A percentile compares a stretch with the other conserved stretches of the same genome.
phyloP scores from a whole-genome alignment of 1,140 invertebrate genomes.

The Ectropis grisescens region DNA sequence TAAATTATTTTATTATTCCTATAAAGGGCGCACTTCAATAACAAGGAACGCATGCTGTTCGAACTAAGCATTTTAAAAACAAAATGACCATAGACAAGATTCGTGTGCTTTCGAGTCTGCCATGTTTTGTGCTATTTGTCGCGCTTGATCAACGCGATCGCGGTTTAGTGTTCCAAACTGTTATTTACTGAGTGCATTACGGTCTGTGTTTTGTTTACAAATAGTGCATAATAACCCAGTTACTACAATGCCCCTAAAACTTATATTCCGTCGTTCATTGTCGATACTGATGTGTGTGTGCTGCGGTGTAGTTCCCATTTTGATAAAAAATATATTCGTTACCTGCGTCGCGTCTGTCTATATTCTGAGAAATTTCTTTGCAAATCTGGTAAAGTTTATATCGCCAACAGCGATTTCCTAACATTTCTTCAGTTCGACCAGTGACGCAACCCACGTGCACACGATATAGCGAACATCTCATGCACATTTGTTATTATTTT shows the following conservation, averaged over 20 bases:
- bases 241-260: no score
- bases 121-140: conserved; percentile 72
- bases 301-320: conserved; percentile 57
- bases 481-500: conserved; percentile 76
- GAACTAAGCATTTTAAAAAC: no score
- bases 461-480: conserved; percentile 66
- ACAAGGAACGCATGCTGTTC: no score
- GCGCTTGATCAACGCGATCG: conserved; percentile 65
- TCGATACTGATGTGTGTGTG: conserved; percentile 45
- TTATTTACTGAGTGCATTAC: conserved; percentile 62
- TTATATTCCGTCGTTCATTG: no score
- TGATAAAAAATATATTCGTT: conserved; percentile 55
- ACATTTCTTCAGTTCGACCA: conserved; percentile 25
- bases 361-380: conserved; percentile 36
- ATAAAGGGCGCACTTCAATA: no score
- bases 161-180: conserved; percentile 53
- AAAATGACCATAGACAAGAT: conserved; percentile 55
- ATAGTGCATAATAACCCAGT: conserved; percentile 55
- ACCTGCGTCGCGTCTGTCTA: conserved; percentile 35
- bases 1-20: no score
- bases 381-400: conserved; percentile 26
- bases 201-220: conserved; percentile 65
- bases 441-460: conserved; percentile 66
- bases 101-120: conserved; percentile 63
- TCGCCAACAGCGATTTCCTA: conserved; percentile 21